Percentiles rank a stretch among this genome's conserved stretches.
Conservation (phyloP, 2,888 invertebrate species). For the Stratiomys singularior region DNA sequence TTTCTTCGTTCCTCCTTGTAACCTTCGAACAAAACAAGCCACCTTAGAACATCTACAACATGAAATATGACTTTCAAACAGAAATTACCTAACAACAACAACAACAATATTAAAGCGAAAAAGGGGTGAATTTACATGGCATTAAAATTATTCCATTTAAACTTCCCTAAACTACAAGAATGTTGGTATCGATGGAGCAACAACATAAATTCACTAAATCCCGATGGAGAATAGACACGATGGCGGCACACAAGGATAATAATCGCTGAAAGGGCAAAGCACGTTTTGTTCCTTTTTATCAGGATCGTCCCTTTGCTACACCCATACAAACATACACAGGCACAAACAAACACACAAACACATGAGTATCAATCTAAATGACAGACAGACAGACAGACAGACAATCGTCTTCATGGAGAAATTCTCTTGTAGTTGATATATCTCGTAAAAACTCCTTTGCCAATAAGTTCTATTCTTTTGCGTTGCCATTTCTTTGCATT, state of each 20-base stretch:
- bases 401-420: not conserved
- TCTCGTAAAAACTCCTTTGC: not conserved
- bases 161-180: not conserved
- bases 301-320: not conserved
- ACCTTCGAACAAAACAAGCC: not conserved
- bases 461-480: conserved; percentile 20
- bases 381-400: not conserved
- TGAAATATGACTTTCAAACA: not conserved
- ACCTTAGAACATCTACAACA: not conserved
- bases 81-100: conserved; percentile 3
- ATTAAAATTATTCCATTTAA: conserved; percentile 17
- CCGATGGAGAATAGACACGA: not conserved
- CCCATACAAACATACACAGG: not conserved
- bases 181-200: not conserved
- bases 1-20: no score
- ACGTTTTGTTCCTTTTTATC: not conserved
- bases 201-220: not conserved
- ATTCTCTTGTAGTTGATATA: not conserved
- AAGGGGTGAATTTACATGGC: not conserved
- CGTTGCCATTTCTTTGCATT: not conserved
- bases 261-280: not conserved
- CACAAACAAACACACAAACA: not conserved
- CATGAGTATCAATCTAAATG: not conserved
- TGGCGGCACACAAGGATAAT: conserved; percentile 12
- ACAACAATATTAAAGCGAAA: not conserved